phyloP scores from a whole-genome alignment of 2,888 invertebrate genomes.

The Megaustenia siamemsis region DNA sequence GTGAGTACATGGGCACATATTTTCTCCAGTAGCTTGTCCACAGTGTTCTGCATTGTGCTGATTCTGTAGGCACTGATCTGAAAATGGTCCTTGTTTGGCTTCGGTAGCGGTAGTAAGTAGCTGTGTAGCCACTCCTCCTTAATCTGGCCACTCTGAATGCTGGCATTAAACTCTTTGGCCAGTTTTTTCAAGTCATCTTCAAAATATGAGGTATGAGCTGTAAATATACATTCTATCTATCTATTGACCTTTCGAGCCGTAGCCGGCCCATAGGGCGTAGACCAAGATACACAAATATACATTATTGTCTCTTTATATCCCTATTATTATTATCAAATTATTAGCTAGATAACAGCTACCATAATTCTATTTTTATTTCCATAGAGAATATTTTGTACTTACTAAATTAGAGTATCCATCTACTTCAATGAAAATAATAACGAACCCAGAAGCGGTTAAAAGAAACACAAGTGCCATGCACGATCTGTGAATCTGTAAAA shows the following conservation, averaged over 20 bases:
- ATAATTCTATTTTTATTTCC: neutral
- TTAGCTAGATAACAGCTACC: neutral
- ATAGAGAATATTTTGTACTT: neutral
- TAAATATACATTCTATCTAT: too few relatives aligned
- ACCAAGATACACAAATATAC: too few relatives aligned
- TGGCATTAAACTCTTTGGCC: too few relatives aligned
- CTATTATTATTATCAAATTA: neutral
- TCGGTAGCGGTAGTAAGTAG: neutral
- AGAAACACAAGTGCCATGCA: conserved; percentile 66
- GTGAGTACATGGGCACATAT: too few relatives aligned
- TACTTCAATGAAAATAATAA: conserved; percentile 75
- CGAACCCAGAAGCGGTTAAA: conserved; percentile 70
- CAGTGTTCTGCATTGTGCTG: too few relatives aligned
- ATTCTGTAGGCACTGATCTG: too few relatives aligned
- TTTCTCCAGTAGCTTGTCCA: too few relatives aligned
- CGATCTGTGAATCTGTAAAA: conserved; percentile 63
- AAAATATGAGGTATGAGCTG: neutral
- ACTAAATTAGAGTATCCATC: conserved; percentile 67
- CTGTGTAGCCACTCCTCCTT: neutral
- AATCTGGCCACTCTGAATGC: too few relatives aligned
- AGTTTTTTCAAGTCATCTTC: too few relatives aligned
- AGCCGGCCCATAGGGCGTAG: too few relatives aligned
- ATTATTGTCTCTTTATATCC: neutral
- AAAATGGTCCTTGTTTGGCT: too few relatives aligned
- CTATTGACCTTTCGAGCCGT: too few relatives aligned